Percentiles rank a stretch among this genome's conserved stretches.
Evolutionary conservation across 2,113 vertebrate genomes (phyloP).

Genomic region (Pterocles burchelli): DNA sequence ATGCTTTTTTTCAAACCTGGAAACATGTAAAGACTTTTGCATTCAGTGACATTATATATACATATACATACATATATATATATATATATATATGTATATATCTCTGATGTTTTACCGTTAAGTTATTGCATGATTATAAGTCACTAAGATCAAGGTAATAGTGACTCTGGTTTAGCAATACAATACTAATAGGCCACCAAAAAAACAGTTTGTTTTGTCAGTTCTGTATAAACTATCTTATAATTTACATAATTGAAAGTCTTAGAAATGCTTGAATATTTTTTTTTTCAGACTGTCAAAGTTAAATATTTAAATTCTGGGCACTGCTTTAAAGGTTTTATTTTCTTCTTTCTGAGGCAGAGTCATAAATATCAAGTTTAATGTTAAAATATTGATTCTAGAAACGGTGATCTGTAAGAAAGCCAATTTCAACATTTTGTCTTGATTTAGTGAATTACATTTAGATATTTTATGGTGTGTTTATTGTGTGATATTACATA

Average conservation of each 20-base stretch:
- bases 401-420: neutral
- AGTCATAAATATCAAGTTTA: neutral
- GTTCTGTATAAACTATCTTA: neutral
- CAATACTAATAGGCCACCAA: neutral
- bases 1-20: neutral
- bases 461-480: neutral
- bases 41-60: neutral
- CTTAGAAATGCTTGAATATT: neutral
- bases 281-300: neutral
- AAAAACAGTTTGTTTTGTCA: neutral
- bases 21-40: neutral
- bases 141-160: neutral
- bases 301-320: neutral
- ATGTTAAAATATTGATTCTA: constrained; percentile 4
- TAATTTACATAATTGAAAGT: neutral
- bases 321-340: neutral
- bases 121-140: neutral
- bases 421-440: neutral
- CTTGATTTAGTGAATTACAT: neutral
- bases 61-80: neutral
- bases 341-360: neutral
- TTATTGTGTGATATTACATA: neutral
- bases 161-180: neutral
- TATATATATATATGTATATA: no score
- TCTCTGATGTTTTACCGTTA: neutral